These are phyloP conservation scores for Rhyzopertha dominica DNA, from an alignment of 1,140 invertebrate species.

Conservation along the genomic window DNA sequence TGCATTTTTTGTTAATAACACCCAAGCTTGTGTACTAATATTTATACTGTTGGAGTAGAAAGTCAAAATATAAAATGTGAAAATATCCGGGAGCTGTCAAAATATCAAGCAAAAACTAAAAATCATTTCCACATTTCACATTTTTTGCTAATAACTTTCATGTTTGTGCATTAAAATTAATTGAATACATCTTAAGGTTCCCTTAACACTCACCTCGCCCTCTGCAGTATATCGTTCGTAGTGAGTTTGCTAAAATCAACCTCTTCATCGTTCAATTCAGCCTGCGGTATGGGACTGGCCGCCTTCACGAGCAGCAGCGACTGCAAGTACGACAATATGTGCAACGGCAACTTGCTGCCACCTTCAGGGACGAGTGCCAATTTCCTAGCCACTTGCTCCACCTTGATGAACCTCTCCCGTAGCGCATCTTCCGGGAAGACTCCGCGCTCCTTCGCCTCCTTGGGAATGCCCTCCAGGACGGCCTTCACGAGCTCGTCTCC, in stretches of 20 bases:
- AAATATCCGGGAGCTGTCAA: too few species aligned
- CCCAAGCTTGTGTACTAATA: too few species aligned
- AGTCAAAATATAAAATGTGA: too few species aligned
- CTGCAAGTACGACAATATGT: constrained; percentile 85
- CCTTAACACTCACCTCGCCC: constrained; percentile 63
- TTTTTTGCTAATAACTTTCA: too few species aligned
- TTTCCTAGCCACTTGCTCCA: constrained; percentile 64
- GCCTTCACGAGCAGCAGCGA: constrained; percentile 64
- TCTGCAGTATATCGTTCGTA: constrained; percentile 81
- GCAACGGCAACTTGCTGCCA: constrained; percentile 72
- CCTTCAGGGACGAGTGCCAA: constrained; percentile 80
- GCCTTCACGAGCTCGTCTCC: constrained; percentile 66
- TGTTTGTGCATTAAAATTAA: background rate
- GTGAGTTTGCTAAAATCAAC: constrained; percentile 66
- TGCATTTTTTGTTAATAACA: too few species aligned
- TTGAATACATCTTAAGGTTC: background rate
- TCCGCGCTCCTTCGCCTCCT: constrained; percentile 69
- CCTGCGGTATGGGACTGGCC: constrained; percentile 58
- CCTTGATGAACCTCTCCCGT: constrained; percentile 76
- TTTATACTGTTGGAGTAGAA: too few species aligned
- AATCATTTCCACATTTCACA: background rate
- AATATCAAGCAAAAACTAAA: too few species aligned
- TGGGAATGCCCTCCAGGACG: constrained; percentile 71
- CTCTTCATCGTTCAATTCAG: constrained; percentile 63
- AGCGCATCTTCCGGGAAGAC: constrained; percentile 82